A percentile compares a stretch with the other conserved stretches of the same genome.
Conservation (phyloP, 2,888 invertebrate genomes). For the Bellardia pandia region DNA sequence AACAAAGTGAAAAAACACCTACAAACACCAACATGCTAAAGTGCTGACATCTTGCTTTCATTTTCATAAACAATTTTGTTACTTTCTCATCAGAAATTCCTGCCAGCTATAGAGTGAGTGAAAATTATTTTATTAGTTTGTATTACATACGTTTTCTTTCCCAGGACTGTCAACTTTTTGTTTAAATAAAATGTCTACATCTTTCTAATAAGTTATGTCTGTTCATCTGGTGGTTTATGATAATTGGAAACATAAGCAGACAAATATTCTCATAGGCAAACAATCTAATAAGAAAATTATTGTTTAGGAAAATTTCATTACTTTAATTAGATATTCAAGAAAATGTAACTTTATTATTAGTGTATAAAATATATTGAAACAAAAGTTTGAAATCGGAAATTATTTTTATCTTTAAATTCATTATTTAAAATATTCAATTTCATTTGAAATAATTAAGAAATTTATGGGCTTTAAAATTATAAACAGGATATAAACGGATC, state of each 20-base stretch:
- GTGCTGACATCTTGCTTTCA: slow-evolving; percentile 55
- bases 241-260: slow-evolving; percentile 31
- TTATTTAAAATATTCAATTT: no score
- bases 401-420: no score
- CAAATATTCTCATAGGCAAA: slow-evolving; percentile 44
- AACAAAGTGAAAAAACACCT: slow-evolving; percentile 12
- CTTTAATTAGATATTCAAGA: not conserved
- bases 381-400: no score
- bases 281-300: slow-evolving; percentile 7
- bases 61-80: slow-evolving; percentile 23
- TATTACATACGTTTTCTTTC: slow-evolving; percentile 73
- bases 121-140: slow-evolving; percentile 38
- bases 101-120: not conserved
- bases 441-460: no score
- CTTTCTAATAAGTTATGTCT: slow-evolving; percentile 55
- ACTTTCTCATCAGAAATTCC: slow-evolving; percentile 66
- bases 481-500: no score
- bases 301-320: not conserved
- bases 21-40: slow-evolving; percentile 4
- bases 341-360: not conserved
- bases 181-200: not conserved
- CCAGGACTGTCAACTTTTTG: slow-evolving; percentile 82
- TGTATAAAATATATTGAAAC: no score
- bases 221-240: slow-evolving; percentile 47
- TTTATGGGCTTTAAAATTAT: no score